Conservation (phyloP, 2,888 invertebrate genomes). For the Harpagoxenus sublaevis region DNA sequence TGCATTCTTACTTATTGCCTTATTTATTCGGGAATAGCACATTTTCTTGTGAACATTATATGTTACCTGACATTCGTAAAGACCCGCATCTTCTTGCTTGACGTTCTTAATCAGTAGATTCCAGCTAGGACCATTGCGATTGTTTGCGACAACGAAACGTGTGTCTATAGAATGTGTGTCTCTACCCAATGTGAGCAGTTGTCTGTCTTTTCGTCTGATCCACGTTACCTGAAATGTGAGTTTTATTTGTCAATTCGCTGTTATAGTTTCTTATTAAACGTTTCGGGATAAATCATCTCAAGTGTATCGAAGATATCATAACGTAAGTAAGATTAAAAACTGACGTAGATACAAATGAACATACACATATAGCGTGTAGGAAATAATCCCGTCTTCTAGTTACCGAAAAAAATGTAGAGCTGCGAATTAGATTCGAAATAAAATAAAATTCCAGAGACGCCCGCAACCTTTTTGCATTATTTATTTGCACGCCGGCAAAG, state of each 20-base stretch:
- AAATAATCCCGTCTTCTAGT: constrained; percentile 10
- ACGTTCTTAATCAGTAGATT: constrained; percentile 85
- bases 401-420: background rate
- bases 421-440: constrained; percentile 18
- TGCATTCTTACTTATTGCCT: background rate
- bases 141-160: constrained; percentile 75
- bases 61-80: constrained; percentile 86
- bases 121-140: constrained; percentile 82
- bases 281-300: background rate
- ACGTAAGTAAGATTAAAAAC: background rate
- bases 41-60: background rate
- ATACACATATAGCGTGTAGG: background rate
- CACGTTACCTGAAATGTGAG: constrained; percentile 77
- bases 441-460: background rate
- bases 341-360: background rate
- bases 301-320: background rate
- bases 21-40: background rate
- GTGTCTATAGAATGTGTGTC: constrained; percentile 75
- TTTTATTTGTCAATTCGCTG: background rate
- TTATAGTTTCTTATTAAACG: background rate
- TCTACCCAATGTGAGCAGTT: constrained; percentile 77
- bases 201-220: constrained; percentile 77
- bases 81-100: constrained; percentile 85
- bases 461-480: constrained; percentile 29
- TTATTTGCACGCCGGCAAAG: constrained; percentile 17